Percentiles rank a stretch among this genome's conserved stretches.
phyloP scores from a whole-genome alignment of 2,113 vertebrate species.

The Panthera tigris region DNA sequence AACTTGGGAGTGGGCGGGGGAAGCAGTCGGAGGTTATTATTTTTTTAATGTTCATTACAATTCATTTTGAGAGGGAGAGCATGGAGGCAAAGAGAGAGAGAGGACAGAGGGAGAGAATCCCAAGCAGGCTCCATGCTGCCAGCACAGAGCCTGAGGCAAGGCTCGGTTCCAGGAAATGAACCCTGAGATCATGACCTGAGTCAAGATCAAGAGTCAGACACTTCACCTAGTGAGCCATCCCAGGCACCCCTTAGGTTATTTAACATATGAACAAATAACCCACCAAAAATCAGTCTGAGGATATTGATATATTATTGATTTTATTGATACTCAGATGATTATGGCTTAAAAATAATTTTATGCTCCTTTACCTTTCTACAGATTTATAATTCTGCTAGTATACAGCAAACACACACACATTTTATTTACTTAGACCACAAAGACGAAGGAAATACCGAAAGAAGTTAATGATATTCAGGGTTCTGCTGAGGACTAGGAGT shows the following conservation, averaged over 20 bases:
- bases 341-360: conserved; percentile 6
- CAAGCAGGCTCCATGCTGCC: no score
- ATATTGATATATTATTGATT: not conserved
- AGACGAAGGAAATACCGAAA: not conserved
- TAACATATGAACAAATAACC: not conserved
- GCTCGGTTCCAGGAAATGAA: no score
- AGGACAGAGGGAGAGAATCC: no score
- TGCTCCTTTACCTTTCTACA: not conserved
- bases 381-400: not conserved
- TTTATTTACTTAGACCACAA: not conserved
- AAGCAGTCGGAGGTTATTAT: not conserved
- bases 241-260: not conserved
- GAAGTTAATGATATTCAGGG: not conserved
- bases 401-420: not conserved
- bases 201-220: no score
- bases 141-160: no score
- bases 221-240: no score
- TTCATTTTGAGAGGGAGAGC: no score
- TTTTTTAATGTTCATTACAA: no score
- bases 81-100: no score
- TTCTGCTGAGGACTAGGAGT: not conserved
- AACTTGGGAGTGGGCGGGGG: not conserved
- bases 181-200: no score
- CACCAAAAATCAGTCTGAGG: not conserved
- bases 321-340: not conserved